Base-by-base conservation (phyloP, 2,888 invertebrate genomes). In the Microctonus aethiopoides region DNA sequence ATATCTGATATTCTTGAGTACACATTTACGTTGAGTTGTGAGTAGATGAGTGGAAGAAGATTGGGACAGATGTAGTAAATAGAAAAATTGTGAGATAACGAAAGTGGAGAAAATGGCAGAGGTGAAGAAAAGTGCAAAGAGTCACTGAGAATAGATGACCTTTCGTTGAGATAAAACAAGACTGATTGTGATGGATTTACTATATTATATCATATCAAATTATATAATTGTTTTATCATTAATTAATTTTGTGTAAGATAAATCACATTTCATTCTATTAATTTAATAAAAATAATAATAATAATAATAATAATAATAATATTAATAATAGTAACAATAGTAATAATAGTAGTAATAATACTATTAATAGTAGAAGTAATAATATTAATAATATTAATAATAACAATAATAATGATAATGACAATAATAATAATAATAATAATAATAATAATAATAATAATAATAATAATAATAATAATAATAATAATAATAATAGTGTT, bases 131-230 rank as follows among this genome's bases (percentile, higher is more conserved):
- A 57, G 32, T 34, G 34, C 26, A 57, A 32, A 29, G 16, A 13
- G 32, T 6, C 29, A 32, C 57, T n/a, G 26, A 54, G 32, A 57
- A 57, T 34, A 57, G 32, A 57, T 34, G 32, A 34, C 20, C 57
- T 57, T 57, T 57, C 34, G 16, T 32, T 20, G 32, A 57, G 57
- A 57, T 57, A 57, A 57, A 57, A 34, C 6, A 32, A 57, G 57
- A 57, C 32, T 57, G 57, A 57, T 57, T 57, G 57, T 57, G 57
- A 57, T 57, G 32, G 57, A 57, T 57, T 32, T 16, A 16, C 57
- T 46, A 57, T 57, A 57, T 57, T 57, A 57, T 16, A 34, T 16
- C 16, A 34, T 34, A 57, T 32, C 57, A 57, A 57, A 57, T 57
- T 57, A 57, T 57, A 57, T 57, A 57, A 57, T 57, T 57, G 34